phyloP scores from a whole-genome alignment of 2,888 invertebrate genomes.

The Onthophagus sagittarius region DNA sequence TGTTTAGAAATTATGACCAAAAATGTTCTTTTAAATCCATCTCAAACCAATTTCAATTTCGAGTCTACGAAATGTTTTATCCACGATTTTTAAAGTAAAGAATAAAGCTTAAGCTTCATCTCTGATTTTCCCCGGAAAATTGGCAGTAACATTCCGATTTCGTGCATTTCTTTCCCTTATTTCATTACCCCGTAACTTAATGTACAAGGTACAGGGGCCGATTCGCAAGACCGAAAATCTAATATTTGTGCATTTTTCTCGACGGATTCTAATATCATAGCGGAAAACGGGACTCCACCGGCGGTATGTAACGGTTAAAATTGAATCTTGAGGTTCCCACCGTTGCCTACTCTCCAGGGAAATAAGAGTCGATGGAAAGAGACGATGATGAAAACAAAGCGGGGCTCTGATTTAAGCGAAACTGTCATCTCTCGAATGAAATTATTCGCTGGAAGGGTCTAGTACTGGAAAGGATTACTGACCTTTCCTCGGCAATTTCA shows the following conservation, averaged over 20 bases:
- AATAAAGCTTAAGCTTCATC: background rate
- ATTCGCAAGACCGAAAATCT: background rate
- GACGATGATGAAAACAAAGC: conserved; percentile 23
- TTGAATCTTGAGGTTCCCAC: conserved; percentile 24
- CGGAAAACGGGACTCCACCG: background rate
- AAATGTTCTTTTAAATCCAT: background rate
- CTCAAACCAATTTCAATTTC: conserved; percentile 15
- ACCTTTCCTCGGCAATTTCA: background rate
- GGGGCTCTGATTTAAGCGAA: conserved; percentile 25
- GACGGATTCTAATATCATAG: conserved; percentile 3
- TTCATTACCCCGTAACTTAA: background rate
- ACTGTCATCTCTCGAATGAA: conserved; percentile 21
- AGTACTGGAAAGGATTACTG: background rate
- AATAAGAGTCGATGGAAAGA: conserved; percentile 23
- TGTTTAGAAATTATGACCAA: background rate
- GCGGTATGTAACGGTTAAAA: conserved; percentile 18
- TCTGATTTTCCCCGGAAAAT: background rate
- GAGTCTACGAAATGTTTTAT: conserved; percentile 10
- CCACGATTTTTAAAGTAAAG: background rate
- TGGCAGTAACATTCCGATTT: background rate
- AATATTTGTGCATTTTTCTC: background rate
- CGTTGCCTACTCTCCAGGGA: conserved; percentile 18
- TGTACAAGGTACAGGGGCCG: background rate
- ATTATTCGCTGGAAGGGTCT: conserved; percentile 10
- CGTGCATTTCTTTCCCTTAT: background rate